phyloP scores from a whole-genome alignment of 37 sponge, comb jelly and placozoan genomes.

The Haliclona indistincta region DNA sequence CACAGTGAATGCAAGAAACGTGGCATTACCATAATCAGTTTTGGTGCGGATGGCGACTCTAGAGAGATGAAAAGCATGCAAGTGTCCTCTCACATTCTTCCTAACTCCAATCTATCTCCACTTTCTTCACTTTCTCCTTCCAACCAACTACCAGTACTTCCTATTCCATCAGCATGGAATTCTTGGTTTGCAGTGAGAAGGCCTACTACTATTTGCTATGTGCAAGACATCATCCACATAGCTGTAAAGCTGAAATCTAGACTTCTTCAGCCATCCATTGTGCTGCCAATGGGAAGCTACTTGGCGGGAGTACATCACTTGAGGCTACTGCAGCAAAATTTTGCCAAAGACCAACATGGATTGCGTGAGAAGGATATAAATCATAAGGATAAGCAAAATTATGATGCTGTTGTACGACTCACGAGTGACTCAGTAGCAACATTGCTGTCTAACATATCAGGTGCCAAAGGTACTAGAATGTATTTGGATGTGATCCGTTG shows the following conservation, averaged over 20 bases:
- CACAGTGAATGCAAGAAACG: neutral
- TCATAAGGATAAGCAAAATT: constrained; percentile 40
- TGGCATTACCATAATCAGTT: constrained; percentile 7
- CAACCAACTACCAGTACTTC: neutral
- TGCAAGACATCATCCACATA: constrained; percentile 33
- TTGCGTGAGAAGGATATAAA: constrained; percentile 31
- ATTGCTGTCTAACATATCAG: constrained; percentile 5
- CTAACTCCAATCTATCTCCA: neutral
- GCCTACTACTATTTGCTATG: constrained; percentile 11
- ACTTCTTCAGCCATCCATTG: constrained; percentile 28
- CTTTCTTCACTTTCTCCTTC: neutral
- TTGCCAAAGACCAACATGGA: constrained; percentile 37
- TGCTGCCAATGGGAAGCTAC: constrained; percentile 21
- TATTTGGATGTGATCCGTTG: constrained; percentile 6
- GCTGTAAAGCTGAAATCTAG: constrained; percentile 37
- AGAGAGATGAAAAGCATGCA: constrained; percentile 18
- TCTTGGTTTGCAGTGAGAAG: neutral
- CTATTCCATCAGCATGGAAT: neutral
- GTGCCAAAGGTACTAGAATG: constrained; percentile 15
- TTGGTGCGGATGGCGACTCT: constrained; percentile 39
- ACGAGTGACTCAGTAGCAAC: neutral
- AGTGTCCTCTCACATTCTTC: neutral
- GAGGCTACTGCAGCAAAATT: neutral
- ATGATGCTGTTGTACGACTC: constrained; percentile 2
- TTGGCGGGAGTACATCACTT: constrained; percentile 10